Percentiles rank a stretch among this genome's conserved stretches.
Conservation (phyloP, 2,113 vertebrate genomes). For the Nettapus auritus region DNA sequence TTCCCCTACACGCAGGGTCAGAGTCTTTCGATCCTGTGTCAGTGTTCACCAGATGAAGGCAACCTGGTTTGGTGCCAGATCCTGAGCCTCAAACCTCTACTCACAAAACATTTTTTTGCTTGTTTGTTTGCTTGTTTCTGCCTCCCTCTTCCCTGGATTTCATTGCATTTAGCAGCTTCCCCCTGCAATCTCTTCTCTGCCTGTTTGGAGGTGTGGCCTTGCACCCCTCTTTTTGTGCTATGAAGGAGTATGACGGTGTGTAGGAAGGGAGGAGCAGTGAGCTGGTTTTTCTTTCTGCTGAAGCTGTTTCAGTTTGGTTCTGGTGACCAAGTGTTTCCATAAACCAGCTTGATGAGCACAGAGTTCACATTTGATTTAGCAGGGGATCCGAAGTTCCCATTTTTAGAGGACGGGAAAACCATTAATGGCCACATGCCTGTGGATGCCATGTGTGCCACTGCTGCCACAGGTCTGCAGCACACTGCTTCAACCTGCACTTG, state of each 20-base stretch:
- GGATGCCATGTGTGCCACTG: neutral
- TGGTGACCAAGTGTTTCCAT: neutral
- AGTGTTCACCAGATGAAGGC: neutral
- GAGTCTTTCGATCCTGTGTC: neutral
- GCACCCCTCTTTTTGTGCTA: accelerated
- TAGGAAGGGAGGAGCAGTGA: accelerated
- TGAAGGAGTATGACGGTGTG: neutral
- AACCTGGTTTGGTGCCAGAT: neutral
- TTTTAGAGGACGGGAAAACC: accelerated
- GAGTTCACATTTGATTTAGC: neutral
- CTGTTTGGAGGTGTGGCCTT: neutral
- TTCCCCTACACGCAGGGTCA: neutral
- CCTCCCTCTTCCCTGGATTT: neutral
- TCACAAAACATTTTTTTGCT: neutral
- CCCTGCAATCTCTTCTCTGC: neutral
- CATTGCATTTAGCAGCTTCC: neutral
- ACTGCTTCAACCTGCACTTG: neutral
- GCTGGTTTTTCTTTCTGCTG: neutral
- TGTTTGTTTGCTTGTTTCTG: neutral
- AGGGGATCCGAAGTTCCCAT: neutral
- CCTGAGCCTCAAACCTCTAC: neutral
- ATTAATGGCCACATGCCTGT: accelerated
- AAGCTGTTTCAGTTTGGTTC: neutral
- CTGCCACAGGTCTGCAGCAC: accelerated
- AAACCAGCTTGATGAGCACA: neutral